Conservation (phyloP, 2,888 invertebrate species). For the Apomyelois bistriatella region DNA sequence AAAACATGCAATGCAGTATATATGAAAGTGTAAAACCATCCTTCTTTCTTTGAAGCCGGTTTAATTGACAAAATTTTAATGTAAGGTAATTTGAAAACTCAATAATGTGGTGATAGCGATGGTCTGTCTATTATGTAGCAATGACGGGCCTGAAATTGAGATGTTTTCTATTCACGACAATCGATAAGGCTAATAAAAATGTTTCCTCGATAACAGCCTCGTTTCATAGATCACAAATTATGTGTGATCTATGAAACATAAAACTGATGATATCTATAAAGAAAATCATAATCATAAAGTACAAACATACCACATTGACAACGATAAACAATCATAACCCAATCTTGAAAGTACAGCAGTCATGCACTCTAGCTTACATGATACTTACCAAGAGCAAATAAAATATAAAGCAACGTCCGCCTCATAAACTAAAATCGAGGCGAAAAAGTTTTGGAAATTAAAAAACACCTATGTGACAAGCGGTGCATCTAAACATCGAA, state of each 20-base stretch:
- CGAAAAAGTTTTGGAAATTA: slow-evolving; percentile 29
- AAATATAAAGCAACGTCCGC: slow-evolving; percentile 25
- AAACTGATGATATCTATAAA: slow-evolving; percentile 2
- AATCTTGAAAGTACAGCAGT: slow-evolving; percentile 38
- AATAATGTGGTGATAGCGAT: background rate
- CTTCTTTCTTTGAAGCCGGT: background rate
- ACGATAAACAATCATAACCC: slow-evolving; percentile 31
- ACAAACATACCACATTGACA: slow-evolving; percentile 29
- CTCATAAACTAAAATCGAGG: slow-evolving; percentile 6
- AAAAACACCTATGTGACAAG: slow-evolving; percentile 74
- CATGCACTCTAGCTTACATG: slow-evolving; percentile 61
- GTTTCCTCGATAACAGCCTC: background rate
- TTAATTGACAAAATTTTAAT: too few species aligned
- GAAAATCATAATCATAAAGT: slow-evolving; percentile 15
- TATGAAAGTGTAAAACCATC: background rate
- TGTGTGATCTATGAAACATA: background rate
- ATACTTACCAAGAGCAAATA: slow-evolving; percentile 51
- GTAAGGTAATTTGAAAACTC: background rate
- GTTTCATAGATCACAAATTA: too few species aligned
- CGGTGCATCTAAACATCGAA: slow-evolving; percentile 79
- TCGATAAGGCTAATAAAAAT: background rate
- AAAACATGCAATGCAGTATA: too few species aligned
- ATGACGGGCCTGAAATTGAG: background rate
- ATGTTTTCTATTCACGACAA: background rate
- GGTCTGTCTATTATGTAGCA: background rate